Evolutionary conservation across 2,888 invertebrate species (phyloP).

Genomic region (Troides oblongomaculatus): DNA sequence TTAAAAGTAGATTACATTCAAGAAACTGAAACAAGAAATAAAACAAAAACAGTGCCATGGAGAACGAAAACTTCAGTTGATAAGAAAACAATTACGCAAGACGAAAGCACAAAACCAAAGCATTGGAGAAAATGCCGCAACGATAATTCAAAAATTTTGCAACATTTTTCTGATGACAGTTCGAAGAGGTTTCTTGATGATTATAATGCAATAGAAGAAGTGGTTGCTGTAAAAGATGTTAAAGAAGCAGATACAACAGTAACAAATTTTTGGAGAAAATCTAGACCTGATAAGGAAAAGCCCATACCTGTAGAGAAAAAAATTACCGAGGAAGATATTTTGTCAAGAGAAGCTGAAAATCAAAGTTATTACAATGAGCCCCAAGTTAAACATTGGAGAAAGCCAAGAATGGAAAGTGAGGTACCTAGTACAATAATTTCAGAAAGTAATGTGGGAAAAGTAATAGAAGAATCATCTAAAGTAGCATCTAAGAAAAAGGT

Average conservation of each 20-base stretch:
- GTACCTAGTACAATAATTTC: constrained; percentile 33
- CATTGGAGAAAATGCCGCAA: constrained; percentile 48
- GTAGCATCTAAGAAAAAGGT: constrained; percentile 10
- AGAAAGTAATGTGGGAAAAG: constrained; percentile 19
- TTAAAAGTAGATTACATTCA: constrained; percentile 56
- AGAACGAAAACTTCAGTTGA: constrained; percentile 48
- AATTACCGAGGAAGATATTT: constrained; percentile 31
- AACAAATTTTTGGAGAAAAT: constrained; percentile 31
- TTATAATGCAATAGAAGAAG: constrained; percentile 34
- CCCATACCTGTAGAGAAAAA: constrained; percentile 18
- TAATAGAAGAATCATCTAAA: constrained; percentile 11
- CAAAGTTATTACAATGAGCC: constrained; percentile 10
- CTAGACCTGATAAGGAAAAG: constrained; percentile 35
- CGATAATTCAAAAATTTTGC: constrained; percentile 26
- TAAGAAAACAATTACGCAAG: constrained; percentile 31
- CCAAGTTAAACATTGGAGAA: constrained; percentile 34
- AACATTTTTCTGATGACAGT: constrained; percentile 1
- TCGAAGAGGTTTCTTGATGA: constrained; percentile 35
- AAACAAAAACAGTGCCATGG: constrained; percentile 57
- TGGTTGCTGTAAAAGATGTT: constrained; percentile 18
- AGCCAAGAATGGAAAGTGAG: constrained; percentile 29
- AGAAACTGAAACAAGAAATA: constrained; percentile 54
- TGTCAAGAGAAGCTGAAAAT: constrained; percentile 18
- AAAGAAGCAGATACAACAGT: constrained; percentile 23
- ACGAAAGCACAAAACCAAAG: constrained; percentile 42